These are phyloP conservation scores for Gavia stellata DNA, from an alignment of 2,113 vertebrate genomes.

Conservation along the genomic window DNA sequence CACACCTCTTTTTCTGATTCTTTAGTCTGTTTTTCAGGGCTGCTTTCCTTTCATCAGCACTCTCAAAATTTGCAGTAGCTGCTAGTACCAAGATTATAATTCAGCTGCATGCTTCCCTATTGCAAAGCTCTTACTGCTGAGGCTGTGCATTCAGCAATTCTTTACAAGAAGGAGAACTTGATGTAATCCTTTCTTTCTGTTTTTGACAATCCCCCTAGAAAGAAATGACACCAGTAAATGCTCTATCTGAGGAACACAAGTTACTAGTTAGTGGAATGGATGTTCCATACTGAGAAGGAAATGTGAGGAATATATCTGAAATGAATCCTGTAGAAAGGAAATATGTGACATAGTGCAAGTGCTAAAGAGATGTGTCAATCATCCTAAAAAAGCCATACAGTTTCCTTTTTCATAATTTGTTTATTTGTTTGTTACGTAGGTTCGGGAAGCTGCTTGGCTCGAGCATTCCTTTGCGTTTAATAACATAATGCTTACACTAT, in stretches of 20 bases:
- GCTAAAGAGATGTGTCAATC: not conserved
- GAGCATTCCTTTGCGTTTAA: not conserved
- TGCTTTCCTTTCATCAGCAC: not conserved
- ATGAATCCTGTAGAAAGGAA: not conserved
- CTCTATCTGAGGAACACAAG: not conserved
- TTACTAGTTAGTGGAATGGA: not conserved
- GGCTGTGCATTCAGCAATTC: not conserved
- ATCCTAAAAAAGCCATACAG: not conserved
- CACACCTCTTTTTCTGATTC: not conserved
- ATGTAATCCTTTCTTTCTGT: not conserved
- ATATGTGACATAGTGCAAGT: not conserved
- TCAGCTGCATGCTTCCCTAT: not conserved
- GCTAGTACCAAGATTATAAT: not conserved
- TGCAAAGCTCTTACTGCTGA: not conserved
- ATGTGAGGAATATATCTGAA: not conserved
- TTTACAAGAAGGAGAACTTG: not conserved
- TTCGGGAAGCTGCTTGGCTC: not conserved
- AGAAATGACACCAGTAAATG: not conserved
- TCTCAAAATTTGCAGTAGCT: not conserved
- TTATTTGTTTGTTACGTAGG: accelerated
- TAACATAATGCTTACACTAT: not conserved
- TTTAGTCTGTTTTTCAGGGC: not conserved
- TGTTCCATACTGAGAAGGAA: not conserved
- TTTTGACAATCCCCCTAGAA: not conserved
- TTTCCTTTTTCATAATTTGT: not conserved